These are phyloP conservation scores for Mormyrus lacerda DNA, from an alignment of 2,113 vertebrate species.

Conservation along the genomic window DNA sequence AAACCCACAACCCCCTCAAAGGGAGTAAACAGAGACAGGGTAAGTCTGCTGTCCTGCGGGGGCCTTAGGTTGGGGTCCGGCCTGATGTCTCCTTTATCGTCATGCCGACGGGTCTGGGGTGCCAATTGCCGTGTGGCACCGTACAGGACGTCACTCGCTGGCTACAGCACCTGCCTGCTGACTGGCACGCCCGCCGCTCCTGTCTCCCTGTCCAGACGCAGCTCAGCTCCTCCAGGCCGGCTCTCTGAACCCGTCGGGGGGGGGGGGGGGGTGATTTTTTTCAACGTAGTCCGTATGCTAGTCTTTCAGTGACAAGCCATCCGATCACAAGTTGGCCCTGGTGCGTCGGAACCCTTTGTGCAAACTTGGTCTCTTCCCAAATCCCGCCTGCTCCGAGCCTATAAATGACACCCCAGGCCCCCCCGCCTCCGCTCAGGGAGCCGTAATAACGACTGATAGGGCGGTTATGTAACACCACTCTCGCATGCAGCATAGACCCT, in stretches of 20 bases:
- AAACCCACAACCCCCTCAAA: background rate
- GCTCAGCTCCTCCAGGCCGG: background rate
- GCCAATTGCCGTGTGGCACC: background rate
- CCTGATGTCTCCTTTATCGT: background rate
- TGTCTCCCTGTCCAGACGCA: background rate
- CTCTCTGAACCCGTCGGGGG: background rate
- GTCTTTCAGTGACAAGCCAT: constrained; percentile 30
- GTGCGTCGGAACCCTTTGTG: constrained; percentile 27
- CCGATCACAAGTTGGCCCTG: constrained; percentile 31
- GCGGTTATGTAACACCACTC: constrained; percentile 44
- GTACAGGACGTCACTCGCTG: background rate
- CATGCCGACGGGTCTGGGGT: background rate
- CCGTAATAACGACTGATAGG: constrained; percentile 43
- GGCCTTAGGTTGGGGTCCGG: background rate
- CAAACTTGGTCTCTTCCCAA: constrained; percentile 11
- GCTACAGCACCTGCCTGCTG: background rate
- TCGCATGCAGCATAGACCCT: constrained; percentile 50
- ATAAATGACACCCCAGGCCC: constrained; percentile 4
- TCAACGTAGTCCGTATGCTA: constrained; percentile 29
- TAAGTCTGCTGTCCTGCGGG: background rate
- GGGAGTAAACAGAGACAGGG: background rate
- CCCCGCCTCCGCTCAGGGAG: background rate
- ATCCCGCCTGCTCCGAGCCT: constrained; percentile 23
- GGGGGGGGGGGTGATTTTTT: constrained; percentile 16
- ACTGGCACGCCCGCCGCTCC: background rate